Evolutionary conservation across 2,888 invertebrate species (phyloP), one percentile per base, ranked within the genome.

Genomic region (Serrognathus titanus): DNA sequence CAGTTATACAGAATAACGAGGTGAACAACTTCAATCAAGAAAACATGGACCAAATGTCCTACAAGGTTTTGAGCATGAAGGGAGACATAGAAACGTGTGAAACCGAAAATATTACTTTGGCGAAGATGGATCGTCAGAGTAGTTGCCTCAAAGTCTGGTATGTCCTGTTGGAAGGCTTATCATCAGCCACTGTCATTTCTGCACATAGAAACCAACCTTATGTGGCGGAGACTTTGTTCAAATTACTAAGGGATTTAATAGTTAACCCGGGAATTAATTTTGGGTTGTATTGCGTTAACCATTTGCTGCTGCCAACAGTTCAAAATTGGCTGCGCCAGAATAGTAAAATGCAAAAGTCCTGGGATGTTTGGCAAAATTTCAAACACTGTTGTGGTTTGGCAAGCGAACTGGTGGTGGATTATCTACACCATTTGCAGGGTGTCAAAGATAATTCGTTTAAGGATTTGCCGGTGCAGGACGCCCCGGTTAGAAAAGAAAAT

Each of bases 381-480:
- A 96, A 96, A 72, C 96, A 97, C 72, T 95, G 94, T 71, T 93
- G 93, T 70, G 96, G 97, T 7, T 86, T 95, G 78, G 90, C 94
- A 9, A 93, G 94, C 0, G 96, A 97, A 71, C 81, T 95, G 35
- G 87, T 95, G 37, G 96, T 96, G 0, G 88, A 93, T 68, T 93
- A 92, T 66, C 79, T 95, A 37, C 86, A 87, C 64, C 86, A 88
- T 67, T 82, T 92, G 38, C 86, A 89, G 73, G 85, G 86, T 79
- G 81, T 83, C 62, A 58, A 58, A 16, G 65, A 69, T 52, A 55
- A 60, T 20, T 57, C 71, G 72, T 35, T 59, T 16, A 58, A 59
- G n/a, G 66, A 68, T 61, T 4, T 63, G 62, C 48, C 51, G 24
- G 36, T 48, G 11, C 12, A 43, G 57, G 24, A 58, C 64, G 1